phyloP scores from a whole-genome alignment of 2,797 vertebrate species.

The Anisognathus igniventris region DNA sequence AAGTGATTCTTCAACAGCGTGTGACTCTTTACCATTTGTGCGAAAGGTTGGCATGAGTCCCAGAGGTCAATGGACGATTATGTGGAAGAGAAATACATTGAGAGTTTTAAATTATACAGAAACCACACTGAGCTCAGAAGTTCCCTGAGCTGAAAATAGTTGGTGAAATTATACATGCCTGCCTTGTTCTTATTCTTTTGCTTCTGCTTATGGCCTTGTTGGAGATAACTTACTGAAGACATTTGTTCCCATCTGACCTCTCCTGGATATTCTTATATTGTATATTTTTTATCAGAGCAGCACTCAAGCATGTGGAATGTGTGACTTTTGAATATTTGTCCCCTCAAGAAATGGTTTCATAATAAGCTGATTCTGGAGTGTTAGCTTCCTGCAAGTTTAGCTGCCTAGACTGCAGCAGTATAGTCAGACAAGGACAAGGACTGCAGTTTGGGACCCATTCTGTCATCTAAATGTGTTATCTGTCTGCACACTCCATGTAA shows the following conservation, averaged over 20 bases:
- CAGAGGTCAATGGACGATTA: neutral
- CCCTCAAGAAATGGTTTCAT: neutral
- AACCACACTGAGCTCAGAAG: neutral
- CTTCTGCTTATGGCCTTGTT: neutral
- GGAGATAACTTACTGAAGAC: neutral
- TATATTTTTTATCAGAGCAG: neutral
- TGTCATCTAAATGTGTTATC: neutral
- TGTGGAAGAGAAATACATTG: neutral
- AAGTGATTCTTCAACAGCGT: neutral
- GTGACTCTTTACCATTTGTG: neutral
- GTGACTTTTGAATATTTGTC: neutral
- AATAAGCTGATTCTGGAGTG: neutral
- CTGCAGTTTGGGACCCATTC: neutral
- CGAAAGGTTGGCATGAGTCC: neutral
- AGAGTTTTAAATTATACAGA: neutral
- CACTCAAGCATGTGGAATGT: neutral
- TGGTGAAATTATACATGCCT: neutral
- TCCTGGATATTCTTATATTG: neutral
- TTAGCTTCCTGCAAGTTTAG: neutral
- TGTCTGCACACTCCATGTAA: neutral
- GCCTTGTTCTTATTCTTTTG: neutral
- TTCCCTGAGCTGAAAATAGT: neutral
- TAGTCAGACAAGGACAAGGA: neutral
- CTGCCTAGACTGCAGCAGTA: neutral
- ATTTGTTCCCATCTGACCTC: neutral